Conservation (phyloP, 2,113 vertebrate species). For the Gallinago paraguaiae region DNA sequence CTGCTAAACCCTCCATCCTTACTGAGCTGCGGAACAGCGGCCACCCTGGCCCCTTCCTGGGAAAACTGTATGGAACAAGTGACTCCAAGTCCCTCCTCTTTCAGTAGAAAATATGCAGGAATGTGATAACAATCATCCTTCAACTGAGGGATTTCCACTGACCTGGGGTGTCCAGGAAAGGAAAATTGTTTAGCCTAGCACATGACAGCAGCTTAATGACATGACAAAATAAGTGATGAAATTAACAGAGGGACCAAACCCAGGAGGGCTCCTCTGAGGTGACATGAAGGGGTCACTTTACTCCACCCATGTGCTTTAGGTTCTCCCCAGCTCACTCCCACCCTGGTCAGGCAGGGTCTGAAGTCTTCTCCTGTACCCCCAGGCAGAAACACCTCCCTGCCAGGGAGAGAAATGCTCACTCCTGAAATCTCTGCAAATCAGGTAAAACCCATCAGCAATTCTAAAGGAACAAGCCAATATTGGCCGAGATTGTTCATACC, state of each 20-base stretch:
- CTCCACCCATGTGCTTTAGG: neutral
- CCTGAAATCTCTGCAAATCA: neutral
- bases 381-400: fast-evolving
- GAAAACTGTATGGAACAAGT: neutral
- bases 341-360: neutral
- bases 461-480: neutral
- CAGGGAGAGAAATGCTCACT: neutral
- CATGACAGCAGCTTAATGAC: neutral
- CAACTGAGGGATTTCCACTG: neutral
- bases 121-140: neutral
- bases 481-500: neutral
- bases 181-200: neutral
- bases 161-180: neutral
- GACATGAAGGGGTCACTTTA: neutral
- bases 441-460: neutral
- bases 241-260: neutral
- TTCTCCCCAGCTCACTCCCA: neutral
- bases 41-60: neutral
- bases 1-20: neutral
- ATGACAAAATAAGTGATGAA: neutral
- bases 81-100: neutral
- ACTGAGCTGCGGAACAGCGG: fast-evolving
- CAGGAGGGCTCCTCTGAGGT: neutral
- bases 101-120: fast-evolving
- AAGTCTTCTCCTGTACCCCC: neutral